Evolutionary conservation across 2,888 invertebrate species (phyloP).

Genomic region (Drosophila mimica): DNA sequence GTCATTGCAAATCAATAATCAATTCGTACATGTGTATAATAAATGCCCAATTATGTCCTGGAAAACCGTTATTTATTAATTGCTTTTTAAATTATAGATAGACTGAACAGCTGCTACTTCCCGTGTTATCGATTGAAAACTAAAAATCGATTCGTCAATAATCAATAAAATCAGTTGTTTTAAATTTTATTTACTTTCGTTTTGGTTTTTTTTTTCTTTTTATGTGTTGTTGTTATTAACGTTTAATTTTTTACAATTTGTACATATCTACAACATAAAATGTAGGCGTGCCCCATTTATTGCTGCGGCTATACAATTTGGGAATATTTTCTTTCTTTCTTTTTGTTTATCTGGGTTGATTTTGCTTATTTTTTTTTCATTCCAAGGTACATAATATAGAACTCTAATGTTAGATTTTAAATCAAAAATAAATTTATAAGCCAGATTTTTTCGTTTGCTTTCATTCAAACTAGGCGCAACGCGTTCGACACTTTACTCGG

Average conservation of each 20-base stretch:
- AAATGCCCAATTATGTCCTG: not conserved
- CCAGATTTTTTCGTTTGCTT: conserved; percentile 6
- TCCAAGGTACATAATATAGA: conserved; percentile 71
- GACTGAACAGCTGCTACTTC: not conserved
- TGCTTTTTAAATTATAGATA: not conserved
- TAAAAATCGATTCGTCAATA: not conserved
- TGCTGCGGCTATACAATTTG: conserved; percentile 44
- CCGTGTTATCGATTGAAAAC: not conserved
- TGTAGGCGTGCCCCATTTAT: conserved; percentile 36
- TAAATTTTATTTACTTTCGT: conserved; percentile 44
- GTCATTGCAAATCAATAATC: conserved; percentile 37
- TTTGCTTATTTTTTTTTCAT: conserved; percentile 20
- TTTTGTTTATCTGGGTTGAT: conserved; percentile 1
- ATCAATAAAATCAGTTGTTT: not conserved
- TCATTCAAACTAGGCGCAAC: conserved; percentile 12
- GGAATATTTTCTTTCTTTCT: conserved; percentile 27
- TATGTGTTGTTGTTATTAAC: conserved; percentile 29
- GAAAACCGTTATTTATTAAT: conserved; percentile 18
- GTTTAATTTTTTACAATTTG: conserved; percentile 58
- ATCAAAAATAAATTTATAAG: conserved; percentile 28
- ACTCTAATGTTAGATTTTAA: conserved; percentile 50
- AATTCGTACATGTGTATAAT: not conserved
- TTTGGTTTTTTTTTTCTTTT: conserved; percentile 26
- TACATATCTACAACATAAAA: conserved; percentile 80
- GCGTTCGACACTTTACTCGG: conserved; percentile 1